phyloP scores from a whole-genome alignment of 2,888 invertebrate species.

The Plusia festucae region DNA sequence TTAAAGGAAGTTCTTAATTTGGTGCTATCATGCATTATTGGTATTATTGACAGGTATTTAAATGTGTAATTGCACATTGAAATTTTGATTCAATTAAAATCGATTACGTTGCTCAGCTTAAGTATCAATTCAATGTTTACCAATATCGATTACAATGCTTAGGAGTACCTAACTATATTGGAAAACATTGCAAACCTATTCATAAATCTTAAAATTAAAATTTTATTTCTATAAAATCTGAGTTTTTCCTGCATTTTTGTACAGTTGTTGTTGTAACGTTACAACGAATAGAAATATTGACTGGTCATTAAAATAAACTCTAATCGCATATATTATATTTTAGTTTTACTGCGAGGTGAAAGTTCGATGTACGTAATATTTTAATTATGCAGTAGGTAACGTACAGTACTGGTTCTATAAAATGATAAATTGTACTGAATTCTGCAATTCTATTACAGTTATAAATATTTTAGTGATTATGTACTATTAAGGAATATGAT shows the following conservation, averaged over 20 bases:
- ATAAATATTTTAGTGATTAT: constrained; percentile 33
- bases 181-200: no score
- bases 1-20: constrained; percentile 4
- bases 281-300: not conserved
- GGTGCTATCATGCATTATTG: not conserved
- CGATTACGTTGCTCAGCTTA: not conserved
- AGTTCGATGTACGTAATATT: constrained; percentile 55
- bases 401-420: constrained; percentile 63
- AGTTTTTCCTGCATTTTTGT: not conserved
- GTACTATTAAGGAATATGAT: constrained; percentile 16
- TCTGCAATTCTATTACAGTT: constrained; percentile 52
- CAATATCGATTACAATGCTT: not conserved
- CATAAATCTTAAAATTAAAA: not conserved
- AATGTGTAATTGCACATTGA: constrained; percentile 1
- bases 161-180: no score
- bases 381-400: constrained; percentile 61
- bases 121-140: not conserved
- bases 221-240: not conserved
- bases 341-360: constrained; percentile 56
- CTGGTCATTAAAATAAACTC: constrained; percentile 6
- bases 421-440: constrained; percentile 69
- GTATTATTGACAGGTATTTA: constrained; percentile 4
- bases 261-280: not conserved
- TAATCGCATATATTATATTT: constrained; percentile 42
- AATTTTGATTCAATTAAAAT: not conserved